A percentile compares a stretch with the other conserved stretches of the same genome.
phyloP scores from a whole-genome alignment of 2,888 invertebrate genomes.

The Arge pagana region DNA sequence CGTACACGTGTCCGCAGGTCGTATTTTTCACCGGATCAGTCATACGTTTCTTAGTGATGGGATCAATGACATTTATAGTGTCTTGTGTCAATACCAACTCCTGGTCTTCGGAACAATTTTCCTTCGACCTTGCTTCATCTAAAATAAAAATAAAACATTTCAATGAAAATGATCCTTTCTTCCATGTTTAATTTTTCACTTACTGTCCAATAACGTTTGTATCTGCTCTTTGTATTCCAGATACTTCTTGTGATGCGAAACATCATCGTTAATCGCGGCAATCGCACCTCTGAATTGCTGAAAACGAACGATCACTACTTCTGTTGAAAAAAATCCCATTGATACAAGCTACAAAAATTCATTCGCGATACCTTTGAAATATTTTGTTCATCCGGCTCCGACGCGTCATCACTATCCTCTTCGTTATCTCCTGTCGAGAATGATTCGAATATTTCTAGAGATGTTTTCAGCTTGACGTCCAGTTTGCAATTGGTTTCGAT shows the following conservation, averaged over 20 bases:
- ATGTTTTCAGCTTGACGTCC: constrained; percentile 30
- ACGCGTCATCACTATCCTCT: too few relatives aligned
- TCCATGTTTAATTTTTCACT: neutral
- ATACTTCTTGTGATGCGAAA: constrained; percentile 26
- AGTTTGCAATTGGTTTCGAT: constrained; percentile 33
- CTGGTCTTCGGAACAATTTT: too few relatives aligned
- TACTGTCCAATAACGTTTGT: constrained; percentile 34
- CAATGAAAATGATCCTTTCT: too few relatives aligned
- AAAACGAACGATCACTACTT: neutral
- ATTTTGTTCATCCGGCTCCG: too few relatives aligned
- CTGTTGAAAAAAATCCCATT: neutral
- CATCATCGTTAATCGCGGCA: constrained; percentile 26
- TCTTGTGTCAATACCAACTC: constrained; percentile 41
- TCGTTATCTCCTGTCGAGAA: too few relatives aligned
- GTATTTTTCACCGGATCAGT: constrained; percentile 49
- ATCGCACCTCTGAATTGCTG: constrained; percentile 35
- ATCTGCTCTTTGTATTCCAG: constrained; percentile 34
- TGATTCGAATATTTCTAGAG: constrained; percentile 16
- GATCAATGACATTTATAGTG: constrained; percentile 47
- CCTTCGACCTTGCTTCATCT: neutral
- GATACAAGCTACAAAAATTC: neutral
- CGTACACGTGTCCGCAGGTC: constrained; percentile 50
- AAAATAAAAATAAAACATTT: neutral
- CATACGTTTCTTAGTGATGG: constrained; percentile 50
- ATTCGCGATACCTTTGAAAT: neutral